These are phyloP conservation scores for Diplodus puntazzo DNA, from an alignment of 2,797 vertebrate species.

Conservation along the genomic window DNA sequence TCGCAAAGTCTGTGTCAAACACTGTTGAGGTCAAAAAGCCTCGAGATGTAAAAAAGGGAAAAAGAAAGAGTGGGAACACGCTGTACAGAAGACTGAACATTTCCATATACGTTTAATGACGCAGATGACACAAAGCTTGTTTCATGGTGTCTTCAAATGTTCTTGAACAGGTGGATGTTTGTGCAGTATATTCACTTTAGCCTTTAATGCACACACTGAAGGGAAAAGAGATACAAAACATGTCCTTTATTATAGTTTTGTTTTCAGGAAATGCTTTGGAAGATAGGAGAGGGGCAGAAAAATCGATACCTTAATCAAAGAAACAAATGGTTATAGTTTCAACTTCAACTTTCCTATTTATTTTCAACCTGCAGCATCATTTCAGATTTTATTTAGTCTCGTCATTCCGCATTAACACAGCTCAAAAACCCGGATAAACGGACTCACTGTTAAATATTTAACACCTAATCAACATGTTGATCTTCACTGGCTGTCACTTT, in stretches of 20 bases:
- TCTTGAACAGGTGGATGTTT: neutral
- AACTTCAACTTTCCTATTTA: neutral
- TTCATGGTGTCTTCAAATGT: neutral
- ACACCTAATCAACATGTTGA: conserved; percentile 1
- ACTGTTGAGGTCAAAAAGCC: conserved; percentile 3
- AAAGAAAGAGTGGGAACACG: neutral
- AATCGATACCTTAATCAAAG: conserved; percentile 25
- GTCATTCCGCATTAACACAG: neutral
- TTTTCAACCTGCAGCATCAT: neutral
- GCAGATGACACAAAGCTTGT: neutral
- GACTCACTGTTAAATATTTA: conserved; percentile 9
- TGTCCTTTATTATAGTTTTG: neutral
- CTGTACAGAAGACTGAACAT: neutral
- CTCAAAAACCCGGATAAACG: neutral
- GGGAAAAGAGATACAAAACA: neutral
- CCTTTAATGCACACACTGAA: neutral
- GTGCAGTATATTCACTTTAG: neutral
- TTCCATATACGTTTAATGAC: neutral
- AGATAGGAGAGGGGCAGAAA: neutral
- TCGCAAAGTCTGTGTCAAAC: conserved; percentile 3
- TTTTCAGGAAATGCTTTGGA: neutral
- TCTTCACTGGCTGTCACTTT: neutral
- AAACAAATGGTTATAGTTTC: conserved; percentile 12
- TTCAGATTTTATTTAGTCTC: neutral
- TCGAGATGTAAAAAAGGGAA: conserved; percentile 1